These are phyloP conservation scores for Zenarchopterus dispar DNA, from an alignment of 2,797 vertebrate genomes.

Conservation along the genomic window DNA sequence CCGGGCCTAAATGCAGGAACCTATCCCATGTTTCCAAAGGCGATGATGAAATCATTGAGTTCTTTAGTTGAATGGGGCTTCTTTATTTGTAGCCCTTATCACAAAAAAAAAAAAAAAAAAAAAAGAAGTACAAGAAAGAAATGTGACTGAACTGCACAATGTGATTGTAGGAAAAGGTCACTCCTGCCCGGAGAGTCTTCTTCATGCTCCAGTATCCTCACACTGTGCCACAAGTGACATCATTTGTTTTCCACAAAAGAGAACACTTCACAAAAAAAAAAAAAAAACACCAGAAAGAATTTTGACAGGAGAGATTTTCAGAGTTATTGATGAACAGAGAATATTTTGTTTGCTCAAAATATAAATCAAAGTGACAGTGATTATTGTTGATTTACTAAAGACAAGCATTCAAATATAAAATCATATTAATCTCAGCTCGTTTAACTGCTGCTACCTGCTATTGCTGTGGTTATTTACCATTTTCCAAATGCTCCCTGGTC, in stretches of 20 bases:
- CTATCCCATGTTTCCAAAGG: conserved; percentile 33
- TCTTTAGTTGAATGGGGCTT: conserved; percentile 64
- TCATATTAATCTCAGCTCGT: conserved; percentile 13
- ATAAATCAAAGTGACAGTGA: neutral
- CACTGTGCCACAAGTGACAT: conserved; percentile 46
- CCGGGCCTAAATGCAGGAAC: conserved; percentile 41
- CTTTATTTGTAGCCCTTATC: conserved; percentile 60
- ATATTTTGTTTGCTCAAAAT: neutral
- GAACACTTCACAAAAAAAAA: conserved; percentile 27
- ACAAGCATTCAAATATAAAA: no score
- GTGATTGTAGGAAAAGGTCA: conserved; percentile 68
- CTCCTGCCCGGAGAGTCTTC: conserved; percentile 52
- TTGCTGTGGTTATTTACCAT: conserved; percentile 22
- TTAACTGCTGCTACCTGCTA: conserved; percentile 34
- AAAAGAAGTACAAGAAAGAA: conserved; percentile 9
- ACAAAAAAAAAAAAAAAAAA: neutral
- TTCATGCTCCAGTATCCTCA: conserved; percentile 57
- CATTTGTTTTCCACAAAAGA: conserved; percentile 30
- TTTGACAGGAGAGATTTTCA: neutral
- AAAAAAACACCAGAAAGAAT: conserved; percentile 14
- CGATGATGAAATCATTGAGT: conserved; percentile 63
- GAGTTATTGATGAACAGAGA: neutral
- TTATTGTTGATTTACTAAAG: no score
- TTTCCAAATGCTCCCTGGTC: conserved; percentile 55
- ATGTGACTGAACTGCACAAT: conserved; percentile 53